Percentiles rank a stretch among this genome's conserved stretches.
These are phyloP conservation scores for Nasonia oneida DNA, from an alignment of 2,888 invertebrate genomes.

Conservation along the genomic window DNA sequence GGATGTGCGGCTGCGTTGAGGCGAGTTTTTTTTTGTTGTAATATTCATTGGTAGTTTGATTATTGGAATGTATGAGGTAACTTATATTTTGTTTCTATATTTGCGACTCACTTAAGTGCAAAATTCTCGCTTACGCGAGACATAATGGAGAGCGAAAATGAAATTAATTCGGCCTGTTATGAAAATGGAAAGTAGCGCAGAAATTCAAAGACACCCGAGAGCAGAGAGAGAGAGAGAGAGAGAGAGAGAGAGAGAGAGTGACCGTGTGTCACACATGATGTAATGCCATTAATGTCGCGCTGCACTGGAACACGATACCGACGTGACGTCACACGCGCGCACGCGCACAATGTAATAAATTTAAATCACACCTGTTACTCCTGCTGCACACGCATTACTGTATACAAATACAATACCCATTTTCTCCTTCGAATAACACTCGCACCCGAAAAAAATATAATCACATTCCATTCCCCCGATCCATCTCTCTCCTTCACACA, in stretches of 20 bases:
- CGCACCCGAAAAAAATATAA: not conserved
- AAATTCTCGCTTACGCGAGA: too few species aligned
- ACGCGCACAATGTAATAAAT: not conserved
- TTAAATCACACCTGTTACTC: constrained; percentile 6
- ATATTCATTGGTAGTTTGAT: too few species aligned
- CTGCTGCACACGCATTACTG: not conserved
- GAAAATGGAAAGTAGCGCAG: constrained; percentile 9
- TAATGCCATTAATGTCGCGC: not conserved
- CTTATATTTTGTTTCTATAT: too few species aligned
- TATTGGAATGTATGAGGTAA: too few species aligned
- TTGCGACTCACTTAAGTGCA: too few species aligned
- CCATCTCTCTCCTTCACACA: not conserved
- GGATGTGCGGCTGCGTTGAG: not conserved
- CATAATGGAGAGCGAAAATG: not conserved
- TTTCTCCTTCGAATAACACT: not conserved
- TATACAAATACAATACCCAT: not conserved
- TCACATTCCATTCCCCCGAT: not conserved
- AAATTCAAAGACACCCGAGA: constrained; percentile 2
- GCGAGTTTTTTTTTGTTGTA: not conserved
- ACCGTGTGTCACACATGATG: not conserved
- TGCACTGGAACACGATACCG: not conserved
- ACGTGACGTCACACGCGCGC: not conserved
- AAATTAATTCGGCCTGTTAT: not conserved
- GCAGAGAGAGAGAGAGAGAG: too few species aligned
- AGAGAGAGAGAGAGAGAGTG: too few species aligned